phyloP scores from a whole-genome alignment of 1,140 invertebrate genomes.

The Drosophila subpulchrella region DNA sequence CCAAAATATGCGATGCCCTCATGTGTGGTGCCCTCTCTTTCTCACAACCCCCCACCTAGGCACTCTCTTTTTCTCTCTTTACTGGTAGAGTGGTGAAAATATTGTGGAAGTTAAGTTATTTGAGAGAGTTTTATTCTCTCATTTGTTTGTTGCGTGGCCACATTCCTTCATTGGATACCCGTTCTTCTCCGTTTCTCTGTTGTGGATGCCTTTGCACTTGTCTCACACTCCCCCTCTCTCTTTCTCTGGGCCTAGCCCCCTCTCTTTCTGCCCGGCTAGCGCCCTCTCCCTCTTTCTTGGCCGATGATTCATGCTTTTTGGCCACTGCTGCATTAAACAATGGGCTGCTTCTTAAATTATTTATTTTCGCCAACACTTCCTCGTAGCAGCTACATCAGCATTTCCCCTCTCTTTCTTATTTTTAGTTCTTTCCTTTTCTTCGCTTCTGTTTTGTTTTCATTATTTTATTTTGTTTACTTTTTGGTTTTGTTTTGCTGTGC shows the following conservation, averaged over 20 bases:
- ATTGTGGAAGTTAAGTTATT: conserved; percentile 8
- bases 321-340: conserved; percentile 60
- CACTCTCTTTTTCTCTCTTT: not conserved
- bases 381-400: conserved; percentile 29
- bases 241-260: not conserved
- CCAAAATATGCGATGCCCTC: conserved; percentile 66
- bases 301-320: conserved; percentile 75
- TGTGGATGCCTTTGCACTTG: conserved; percentile 61
- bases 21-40: conserved; percentile 23
- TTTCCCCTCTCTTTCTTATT: conserved; percentile 8
- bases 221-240: not conserved
- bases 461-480: conserved; percentile 51
- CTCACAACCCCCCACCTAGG: not conserved
- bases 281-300: conserved; percentile 4
- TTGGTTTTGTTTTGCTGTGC: conserved; percentile 17
- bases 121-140: conserved; percentile 12
- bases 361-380: conserved; percentile 50
- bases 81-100: conserved; percentile 20
- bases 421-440: not conserved
- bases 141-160: conserved; percentile 36
- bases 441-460: conserved; percentile 31
- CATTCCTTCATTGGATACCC: conserved; percentile 48
- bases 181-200: conserved; percentile 30
- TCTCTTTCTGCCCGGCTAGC: not conserved
- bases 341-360: conserved; percentile 52